Conservation (phyloP, 1,140 invertebrate species). For the Melipona quadrifasciata region DNA sequence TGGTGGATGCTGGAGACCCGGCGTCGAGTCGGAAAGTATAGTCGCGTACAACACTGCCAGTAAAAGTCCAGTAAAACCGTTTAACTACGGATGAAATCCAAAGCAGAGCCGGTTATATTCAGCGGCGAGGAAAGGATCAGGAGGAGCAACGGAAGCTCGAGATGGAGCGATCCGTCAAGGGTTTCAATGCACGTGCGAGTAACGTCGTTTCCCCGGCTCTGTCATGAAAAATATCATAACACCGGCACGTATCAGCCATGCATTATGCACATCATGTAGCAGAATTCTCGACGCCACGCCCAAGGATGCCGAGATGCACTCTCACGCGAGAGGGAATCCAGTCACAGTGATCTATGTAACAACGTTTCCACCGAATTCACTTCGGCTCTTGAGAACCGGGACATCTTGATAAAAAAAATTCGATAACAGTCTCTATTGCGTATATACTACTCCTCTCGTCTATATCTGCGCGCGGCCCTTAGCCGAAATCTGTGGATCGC, state of each 20-base stretch:
- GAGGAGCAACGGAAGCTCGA: background rate
- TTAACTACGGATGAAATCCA: background rate
- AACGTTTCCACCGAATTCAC: slow-evolving; percentile 35
- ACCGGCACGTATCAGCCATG: slow-evolving; percentile 63
- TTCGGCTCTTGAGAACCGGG: background rate
- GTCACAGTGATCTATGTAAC: slow-evolving; percentile 54
- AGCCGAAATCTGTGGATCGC: background rate
- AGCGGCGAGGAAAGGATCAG: background rate
- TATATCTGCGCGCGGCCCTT: background rate
- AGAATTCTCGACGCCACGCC: slow-evolving; percentile 43
- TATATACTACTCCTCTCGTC: background rate
- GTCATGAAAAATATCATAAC: slow-evolving; percentile 69
- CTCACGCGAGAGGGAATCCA: slow-evolving; percentile 44
- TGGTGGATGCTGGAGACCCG: rapidly evolving
- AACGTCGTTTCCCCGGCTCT: slow-evolving; percentile 60
- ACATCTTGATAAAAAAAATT: slow-evolving; percentile 44
- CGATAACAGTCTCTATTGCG: slow-evolving; percentile 29
- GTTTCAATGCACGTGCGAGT: slow-evolving; percentile 66
- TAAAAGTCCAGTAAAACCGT: background rate
- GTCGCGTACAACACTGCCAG: background rate
- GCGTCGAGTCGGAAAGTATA: background rate
- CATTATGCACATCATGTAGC: slow-evolving; percentile 67
- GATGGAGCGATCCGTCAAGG: slow-evolving; percentile 33
- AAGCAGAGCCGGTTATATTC: background rate
- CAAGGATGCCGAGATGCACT: slow-evolving; percentile 26